A percentile compares a stretch with the other conserved stretches of the same genome.
These are phyloP conservation scores for Danio albolineatus DNA, from an alignment of 2,797 vertebrate genomes.

Conservation along the genomic window DNA sequence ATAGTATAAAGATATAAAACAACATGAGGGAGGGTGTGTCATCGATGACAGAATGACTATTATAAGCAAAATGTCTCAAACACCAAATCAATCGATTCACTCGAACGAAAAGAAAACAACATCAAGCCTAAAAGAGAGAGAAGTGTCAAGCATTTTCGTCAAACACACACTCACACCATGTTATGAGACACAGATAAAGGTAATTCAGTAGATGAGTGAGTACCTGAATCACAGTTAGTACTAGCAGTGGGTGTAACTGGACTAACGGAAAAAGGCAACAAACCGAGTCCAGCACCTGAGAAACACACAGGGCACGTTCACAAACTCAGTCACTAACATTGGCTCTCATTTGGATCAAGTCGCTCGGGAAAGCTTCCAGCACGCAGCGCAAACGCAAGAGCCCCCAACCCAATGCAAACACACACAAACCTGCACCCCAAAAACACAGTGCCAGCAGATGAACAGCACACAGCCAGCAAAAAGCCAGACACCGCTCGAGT, in stretches of 20 bases:
- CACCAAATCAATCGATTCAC: slow-evolving; percentile 12
- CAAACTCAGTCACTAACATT: slow-evolving; percentile 56
- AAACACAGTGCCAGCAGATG: slow-evolving; percentile 25
- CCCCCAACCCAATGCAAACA: slow-evolving; percentile 71
- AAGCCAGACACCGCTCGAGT: slow-evolving; percentile 35
- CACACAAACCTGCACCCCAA: slow-evolving; percentile 37
- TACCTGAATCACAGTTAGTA: slow-evolving; percentile 99
- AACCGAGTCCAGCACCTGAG: slow-evolving; percentile 94
- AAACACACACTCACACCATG: slow-evolving; percentile 32
- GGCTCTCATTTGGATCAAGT: slow-evolving; percentile 58
- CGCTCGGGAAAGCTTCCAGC: slow-evolving; percentile 58
- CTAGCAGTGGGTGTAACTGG: slow-evolving; percentile 94
- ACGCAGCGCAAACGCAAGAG: slow-evolving; percentile 75
- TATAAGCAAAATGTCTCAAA: slow-evolving; percentile 5
- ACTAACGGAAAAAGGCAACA: slow-evolving; percentile 95
- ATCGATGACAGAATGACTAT: not conserved
- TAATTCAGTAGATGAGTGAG: slow-evolving; percentile 63
- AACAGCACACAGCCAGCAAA: slow-evolving; percentile 28
- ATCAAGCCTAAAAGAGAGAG: slow-evolving; percentile 9
- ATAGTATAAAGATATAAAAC: not conserved
- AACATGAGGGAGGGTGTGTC: not conserved
- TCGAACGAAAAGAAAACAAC: not conserved
- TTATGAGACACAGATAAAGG: slow-evolving; percentile 46
- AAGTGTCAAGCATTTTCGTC: slow-evolving; percentile 2
- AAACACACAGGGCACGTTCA: slow-evolving; percentile 62